Conservation (phyloP, 1,140 invertebrate genomes). For the Drosophila busckii region DNA sequence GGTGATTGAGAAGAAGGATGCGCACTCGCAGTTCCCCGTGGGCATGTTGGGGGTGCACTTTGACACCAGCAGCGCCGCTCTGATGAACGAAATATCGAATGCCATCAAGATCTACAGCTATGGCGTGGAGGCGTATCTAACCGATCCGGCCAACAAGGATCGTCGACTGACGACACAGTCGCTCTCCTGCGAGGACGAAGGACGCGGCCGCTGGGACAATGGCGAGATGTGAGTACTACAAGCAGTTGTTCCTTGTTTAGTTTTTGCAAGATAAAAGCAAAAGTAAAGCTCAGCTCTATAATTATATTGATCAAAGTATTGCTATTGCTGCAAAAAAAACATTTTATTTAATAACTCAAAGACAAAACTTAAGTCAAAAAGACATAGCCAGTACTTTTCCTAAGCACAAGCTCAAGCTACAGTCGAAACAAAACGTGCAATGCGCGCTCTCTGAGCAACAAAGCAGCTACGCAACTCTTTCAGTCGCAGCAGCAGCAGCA, state of each 20-base stretch:
- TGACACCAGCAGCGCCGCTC: constrained; percentile 88
- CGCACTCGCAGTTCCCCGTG: constrained; percentile 91
- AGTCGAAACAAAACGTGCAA: too few relatives aligned
- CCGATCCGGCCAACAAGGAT: constrained; percentile 85
- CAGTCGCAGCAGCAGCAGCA: too few relatives aligned
- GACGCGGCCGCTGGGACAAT: constrained; percentile 77
- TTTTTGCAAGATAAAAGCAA: too few relatives aligned
- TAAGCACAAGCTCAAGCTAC: too few relatives aligned
- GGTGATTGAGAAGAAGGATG: constrained; percentile 88
- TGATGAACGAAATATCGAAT: constrained; percentile 92
- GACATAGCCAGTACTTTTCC: too few relatives aligned
- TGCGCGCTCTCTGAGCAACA: too few relatives aligned
- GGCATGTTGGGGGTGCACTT: constrained; percentile 97
- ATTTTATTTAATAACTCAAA: too few relatives aligned
- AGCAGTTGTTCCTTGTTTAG: background rate
- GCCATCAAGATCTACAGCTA: constrained; percentile 94
- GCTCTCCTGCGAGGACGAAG: constrained; percentile 82
- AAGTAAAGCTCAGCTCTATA: too few relatives aligned
- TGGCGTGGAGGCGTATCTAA: constrained; percentile 91
- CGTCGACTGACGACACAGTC: constrained; percentile 87
- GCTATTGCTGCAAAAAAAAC: too few relatives aligned
- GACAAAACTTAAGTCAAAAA: too few relatives aligned
- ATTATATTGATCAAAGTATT: too few relatives aligned
- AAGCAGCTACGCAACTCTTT: too few relatives aligned
- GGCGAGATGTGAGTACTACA: constrained; percentile 73